Evolutionary conservation across 2,797 vertebrate genomes (phyloP).

Genomic region (Hemibagrus guttatus): DNA sequence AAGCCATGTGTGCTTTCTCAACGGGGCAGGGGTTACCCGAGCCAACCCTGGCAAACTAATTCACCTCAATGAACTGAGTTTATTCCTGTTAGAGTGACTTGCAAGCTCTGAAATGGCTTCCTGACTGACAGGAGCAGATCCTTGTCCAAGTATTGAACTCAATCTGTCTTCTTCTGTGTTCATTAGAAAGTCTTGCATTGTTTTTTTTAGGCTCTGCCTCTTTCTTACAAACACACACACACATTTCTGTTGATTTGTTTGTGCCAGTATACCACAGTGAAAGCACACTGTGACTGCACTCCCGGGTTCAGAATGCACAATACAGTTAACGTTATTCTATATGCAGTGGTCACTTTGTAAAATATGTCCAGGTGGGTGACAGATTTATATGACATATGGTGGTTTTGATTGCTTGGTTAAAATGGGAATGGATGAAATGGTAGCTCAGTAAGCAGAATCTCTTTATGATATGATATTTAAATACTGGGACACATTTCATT

Average conservation of each 20-base stretch:
- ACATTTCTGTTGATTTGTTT: neutral
- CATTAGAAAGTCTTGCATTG: neutral
- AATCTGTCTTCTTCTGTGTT: neutral
- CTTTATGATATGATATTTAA: neutral
- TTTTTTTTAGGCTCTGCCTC: neutral
- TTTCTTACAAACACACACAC: neutral
- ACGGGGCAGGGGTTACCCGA: neutral
- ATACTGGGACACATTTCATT: neutral
- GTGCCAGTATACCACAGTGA: neutral
- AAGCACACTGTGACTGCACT: neutral
- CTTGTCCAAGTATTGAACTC: neutral
- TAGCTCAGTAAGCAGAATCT: neutral
- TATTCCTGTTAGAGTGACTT: conserved; percentile 4
- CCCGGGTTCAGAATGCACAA: neutral
- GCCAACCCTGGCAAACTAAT: neutral
- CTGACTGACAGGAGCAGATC: neutral
- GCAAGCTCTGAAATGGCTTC: neutral
- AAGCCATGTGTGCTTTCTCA: conserved; percentile 27
- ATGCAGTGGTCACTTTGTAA: neutral
- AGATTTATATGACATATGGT: neutral
- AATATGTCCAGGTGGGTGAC: neutral
- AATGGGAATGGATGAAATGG: neutral
- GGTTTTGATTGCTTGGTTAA: neutral
- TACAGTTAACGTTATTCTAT: neutral
- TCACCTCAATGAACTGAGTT: neutral